Base-by-base conservation (phyloP, 2,113 vertebrate species). In the Probosciger aterrimus region DNA sequence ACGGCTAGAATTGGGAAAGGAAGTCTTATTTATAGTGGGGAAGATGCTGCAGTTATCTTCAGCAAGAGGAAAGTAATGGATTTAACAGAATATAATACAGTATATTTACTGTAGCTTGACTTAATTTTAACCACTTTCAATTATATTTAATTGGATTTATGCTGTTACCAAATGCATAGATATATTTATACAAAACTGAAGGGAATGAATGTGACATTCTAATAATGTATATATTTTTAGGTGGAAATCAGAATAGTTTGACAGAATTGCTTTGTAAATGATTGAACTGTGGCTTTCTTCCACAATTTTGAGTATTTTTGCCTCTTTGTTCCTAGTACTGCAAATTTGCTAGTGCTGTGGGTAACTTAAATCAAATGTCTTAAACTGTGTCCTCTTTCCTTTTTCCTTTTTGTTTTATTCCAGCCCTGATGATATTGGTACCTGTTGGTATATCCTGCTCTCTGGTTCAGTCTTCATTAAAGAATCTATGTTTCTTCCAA, bases 391-490 rank as follows among this genome's bases (percentile, higher is more conserved):
- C 24, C 1, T 80, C 1, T 73, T 89, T 62, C 28, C 24, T 25
- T 30, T 62, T 35, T 39, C 18, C 31, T 33, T 11, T 39, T 24
- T 9, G n/a, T 73, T 94, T 90, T 17, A 74, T 98, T 98, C 46
- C 89, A 98, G 98, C 94, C 99, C 99, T 25, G 99, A 99, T 88
- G 99, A 99, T 97, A 98, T 99, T 78, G 99, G 99, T 70, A 99
- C 98, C 97, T 99, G 99, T 98, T 99, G 99, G 99, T 99, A 99
- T 97, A 99, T 99, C 93, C 98, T 99, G 67, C 98, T 99, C 69
- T 99, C 99, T 64, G 99, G 99, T 63, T 99, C 99, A 3, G 99
- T 99, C 97, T 99, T 99, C 98, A 99, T 99, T 97, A 99, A 99
- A 97, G 99, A 99, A 89, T 99, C 99, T 93, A 99, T 99, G 99